These are phyloP conservation scores for Lampris incognitus DNA, from an alignment of 2,113 vertebrate species.

Conservation along the genomic window DNA sequence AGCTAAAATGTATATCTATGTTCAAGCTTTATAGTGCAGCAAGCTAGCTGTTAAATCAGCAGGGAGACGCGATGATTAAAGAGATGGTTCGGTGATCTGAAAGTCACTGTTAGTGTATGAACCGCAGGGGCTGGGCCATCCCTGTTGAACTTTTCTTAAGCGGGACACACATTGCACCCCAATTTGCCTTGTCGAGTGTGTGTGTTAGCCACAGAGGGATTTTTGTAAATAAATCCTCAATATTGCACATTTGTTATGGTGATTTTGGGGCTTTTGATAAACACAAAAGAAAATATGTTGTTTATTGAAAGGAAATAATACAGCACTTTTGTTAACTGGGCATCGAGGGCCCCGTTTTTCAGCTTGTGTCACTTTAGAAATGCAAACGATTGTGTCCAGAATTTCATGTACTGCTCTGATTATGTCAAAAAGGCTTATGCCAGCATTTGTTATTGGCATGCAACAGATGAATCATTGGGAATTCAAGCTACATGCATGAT, in stretches of 20 bases:
- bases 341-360: no score
- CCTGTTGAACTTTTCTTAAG: not conserved
- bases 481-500: no score
- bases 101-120: not conserved
- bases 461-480: not conserved
- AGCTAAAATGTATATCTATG: no score
- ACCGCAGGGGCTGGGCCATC: not conserved
- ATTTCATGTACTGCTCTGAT: not conserved
- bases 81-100: not conserved
- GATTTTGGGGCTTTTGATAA: conserved; percentile 11
- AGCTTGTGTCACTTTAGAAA: not conserved
- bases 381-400: no score
- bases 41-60: not conserved
- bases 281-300: conserved; percentile 18
- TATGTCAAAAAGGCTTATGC: not conserved
- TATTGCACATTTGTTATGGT: no score
- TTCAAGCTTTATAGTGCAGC: no score
- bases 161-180: no score
- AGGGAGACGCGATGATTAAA: not conserved
- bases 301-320: not conserved
- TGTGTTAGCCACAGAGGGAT: no score
- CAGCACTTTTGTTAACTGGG: not conserved
- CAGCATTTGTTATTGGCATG: not conserved
- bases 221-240: no score
- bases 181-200: no score